Percentiles rank a stretch among this genome's conserved stretches.
phyloP scores from a whole-genome alignment of 30 jellyfish, hydroid and myxozoan species.

The Chironex yamaguchii region DNA sequence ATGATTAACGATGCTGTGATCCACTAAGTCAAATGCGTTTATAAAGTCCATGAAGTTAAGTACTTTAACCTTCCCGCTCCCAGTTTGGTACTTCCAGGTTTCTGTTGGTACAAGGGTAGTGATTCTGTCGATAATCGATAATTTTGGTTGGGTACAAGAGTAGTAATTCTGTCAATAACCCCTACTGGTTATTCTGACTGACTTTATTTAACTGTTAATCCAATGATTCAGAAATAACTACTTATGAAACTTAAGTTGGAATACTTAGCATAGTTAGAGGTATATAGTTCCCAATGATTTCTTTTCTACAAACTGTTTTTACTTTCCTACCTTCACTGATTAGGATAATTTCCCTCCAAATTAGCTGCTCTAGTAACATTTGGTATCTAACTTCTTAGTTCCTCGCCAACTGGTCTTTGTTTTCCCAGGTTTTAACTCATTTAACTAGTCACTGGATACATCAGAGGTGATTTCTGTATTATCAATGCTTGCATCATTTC shows the following conservation, averaged over 20 bases:
- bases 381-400: neutral
- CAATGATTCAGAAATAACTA: conserved; percentile 19
- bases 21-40: conserved; percentile 67
- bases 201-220: conserved; percentile 38
- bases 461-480: too few relatives aligned
- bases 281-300: conserved; percentile 34
- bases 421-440: too few relatives aligned
- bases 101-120: conserved; percentile 54
- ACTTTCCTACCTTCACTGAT: neutral
- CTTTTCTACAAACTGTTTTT: conserved; percentile 11
- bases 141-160: too few relatives aligned
- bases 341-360: conserved; percentile 9
- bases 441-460: too few relatives aligned
- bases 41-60: conserved; percentile 49
- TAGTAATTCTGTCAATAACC: conserved; percentile 45
- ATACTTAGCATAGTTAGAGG: conserved; percentile 60
- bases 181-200: conserved; percentile 71
- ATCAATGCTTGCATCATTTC: too few relatives aligned
- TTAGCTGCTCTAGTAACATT: neutral
- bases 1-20: conserved; percentile 27
- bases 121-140: conserved; percentile 68
- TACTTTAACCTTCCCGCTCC: conserved; percentile 38
- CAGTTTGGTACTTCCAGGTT: conserved; percentile 55
- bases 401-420: conserved; percentile 25
- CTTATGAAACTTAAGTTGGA: conserved; percentile 48